phyloP scores from a whole-genome alignment of 2,888 invertebrate genomes.

The Hermaeophaga mercurialis region DNA sequence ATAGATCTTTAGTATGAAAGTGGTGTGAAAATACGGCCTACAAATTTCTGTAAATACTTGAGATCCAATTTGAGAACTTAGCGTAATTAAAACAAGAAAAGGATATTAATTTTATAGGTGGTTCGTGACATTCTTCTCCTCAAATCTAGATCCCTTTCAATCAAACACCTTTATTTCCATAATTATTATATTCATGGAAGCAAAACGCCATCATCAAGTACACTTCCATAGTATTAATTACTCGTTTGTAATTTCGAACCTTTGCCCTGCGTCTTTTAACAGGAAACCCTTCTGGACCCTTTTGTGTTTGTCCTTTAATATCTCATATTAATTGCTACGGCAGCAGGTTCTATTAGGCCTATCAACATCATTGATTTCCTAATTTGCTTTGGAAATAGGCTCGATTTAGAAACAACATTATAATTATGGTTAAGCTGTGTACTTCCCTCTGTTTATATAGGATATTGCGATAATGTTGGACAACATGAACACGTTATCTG shows the following conservation, averaged over 20 bases:
- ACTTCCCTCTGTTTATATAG: constrained; percentile 18
- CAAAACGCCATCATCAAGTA: constrained; percentile 13
- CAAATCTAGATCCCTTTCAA: background rate
- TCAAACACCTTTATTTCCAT: constrained; percentile 7
- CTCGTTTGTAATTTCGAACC: constrained; percentile 23
- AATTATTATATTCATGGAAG: constrained; percentile 10
- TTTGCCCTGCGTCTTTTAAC: constrained; percentile 17
- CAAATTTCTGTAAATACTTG: too few species aligned
- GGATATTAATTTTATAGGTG: background rate
- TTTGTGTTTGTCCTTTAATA: constrained; percentile 26
- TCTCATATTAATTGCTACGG: constrained; percentile 21
- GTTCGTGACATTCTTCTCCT: constrained; percentile 1
- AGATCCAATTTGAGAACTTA: too few species aligned
- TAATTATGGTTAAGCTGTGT: constrained; percentile 22
- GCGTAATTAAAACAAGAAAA: too few species aligned
- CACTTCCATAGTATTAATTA: constrained; percentile 15
- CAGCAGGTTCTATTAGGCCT: constrained; percentile 20
- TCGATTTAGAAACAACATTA: constrained; percentile 25
- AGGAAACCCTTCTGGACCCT: constrained; percentile 12
- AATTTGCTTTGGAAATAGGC: constrained; percentile 24
- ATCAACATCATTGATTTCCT: constrained; percentile 27
- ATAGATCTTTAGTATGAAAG: too few species aligned
- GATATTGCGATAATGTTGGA: constrained; percentile 17
- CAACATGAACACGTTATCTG: constrained; percentile 6
- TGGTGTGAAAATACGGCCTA: too few species aligned